Conservation (phyloP, 2,113 vertebrate species). For the Semnornis frantzii region DNA sequence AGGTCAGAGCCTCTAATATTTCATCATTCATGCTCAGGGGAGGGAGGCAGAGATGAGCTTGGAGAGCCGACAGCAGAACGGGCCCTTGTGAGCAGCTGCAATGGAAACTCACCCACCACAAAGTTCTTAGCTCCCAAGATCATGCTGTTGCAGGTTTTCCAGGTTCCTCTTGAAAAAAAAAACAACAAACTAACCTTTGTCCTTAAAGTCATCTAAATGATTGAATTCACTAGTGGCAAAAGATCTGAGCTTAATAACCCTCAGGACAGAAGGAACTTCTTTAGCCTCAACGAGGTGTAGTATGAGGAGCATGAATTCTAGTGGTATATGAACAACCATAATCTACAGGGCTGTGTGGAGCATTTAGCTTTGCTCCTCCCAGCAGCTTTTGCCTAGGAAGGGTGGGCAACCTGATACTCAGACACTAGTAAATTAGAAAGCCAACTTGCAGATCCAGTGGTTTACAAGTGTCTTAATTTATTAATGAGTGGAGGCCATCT, state of each 20-base stretch:
- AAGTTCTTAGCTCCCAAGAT: neutral
- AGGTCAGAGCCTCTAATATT: slow-evolving; percentile 75
- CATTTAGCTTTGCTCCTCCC: neutral
- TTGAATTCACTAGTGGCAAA: neutral
- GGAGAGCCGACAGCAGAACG: slow-evolving; percentile 21
- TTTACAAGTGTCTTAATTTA: slow-evolving; percentile 69
- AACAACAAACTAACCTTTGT: slow-evolving; percentile 29
- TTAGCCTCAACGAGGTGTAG: neutral
- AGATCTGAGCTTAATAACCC: neutral
- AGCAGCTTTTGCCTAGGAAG: slow-evolving; percentile 6
- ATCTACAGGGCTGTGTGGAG: neutral
- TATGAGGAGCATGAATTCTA: neutral
- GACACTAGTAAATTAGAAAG: slow-evolving; percentile 39
- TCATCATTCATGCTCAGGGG: slow-evolving; percentile 61
- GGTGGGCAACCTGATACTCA: slow-evolving; percentile 23
- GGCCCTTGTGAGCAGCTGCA: neutral
- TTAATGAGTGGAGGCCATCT: slow-evolving; percentile 64
- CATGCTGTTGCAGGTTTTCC: neutral
- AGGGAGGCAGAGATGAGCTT: slow-evolving; percentile 4
- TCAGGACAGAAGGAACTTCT: neutral
- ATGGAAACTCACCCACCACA: neutral
- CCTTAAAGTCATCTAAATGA: slow-evolving; percentile 22
- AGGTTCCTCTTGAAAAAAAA: slow-evolving; percentile 18
- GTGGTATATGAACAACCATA: neutral
- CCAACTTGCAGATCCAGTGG: slow-evolving; percentile 50